Evolutionary conservation across 2,888 invertebrate genomes (phyloP), one percentile per base, ranked within the genome.

Genomic region (Pristionchus mayeri): DNA sequence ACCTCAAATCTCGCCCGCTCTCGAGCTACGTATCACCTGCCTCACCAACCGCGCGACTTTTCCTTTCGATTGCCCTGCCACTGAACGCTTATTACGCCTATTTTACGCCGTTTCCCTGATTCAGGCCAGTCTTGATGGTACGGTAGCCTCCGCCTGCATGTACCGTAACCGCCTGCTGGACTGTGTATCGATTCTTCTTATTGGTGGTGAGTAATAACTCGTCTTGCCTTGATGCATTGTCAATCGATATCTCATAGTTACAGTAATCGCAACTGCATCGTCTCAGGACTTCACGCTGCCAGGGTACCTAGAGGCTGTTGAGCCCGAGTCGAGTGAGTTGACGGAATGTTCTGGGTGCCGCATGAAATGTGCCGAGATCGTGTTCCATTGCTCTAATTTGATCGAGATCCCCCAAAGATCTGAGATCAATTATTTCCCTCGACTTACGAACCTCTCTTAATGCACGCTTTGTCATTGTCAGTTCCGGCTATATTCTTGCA

Each of bases 211-310:
- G 67, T 71, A 34, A 63, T 2, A 30, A 18, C 16, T 16, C 34
- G 24, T 57, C 57, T 6, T 13, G 16, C 57, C 6, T n/a, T 7
- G 3, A 27, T 9, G 24, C 16, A 30, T 21, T 30, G 44, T 75
- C 44, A 44, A 44, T 75, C 4, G 44, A 75, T 44, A 44, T 16
- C 13, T 44, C 18, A 44, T 75, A 37, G 21, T 44, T 50, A 30
- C 76, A 76, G 50, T 48, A 76, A 7, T 76, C 44, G 3, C 2
- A 21, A 1, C n/a, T 9, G 6, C 24, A n/a, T 71, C 76, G 18
- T 48, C 76, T 13, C 76, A 76, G 27, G 76, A 76, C 76, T 76
- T 50, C 76, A 76, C 50, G 7, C 76, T 76, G 3, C 76, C 76
- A 0, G 76, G 48, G 16, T 76, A 76, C 30, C 27, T 76, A 18